Base-by-base conservation (phyloP, 2,113 vertebrate species). In the Felis chaus region DNA sequence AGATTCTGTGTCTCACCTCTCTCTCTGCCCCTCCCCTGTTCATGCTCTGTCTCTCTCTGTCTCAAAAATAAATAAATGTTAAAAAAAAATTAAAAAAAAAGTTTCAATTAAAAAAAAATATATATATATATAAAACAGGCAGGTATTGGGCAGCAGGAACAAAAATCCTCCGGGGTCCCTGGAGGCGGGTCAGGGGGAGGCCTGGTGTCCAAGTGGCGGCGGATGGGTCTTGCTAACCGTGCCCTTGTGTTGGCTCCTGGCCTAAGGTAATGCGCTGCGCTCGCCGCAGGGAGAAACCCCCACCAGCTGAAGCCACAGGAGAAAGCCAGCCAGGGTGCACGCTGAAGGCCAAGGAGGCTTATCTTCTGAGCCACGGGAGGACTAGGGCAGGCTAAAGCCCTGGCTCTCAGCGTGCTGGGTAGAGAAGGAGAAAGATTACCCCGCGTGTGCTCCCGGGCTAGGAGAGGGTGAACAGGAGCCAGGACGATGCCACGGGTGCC, bases 181-280 rank as follows among this genome's bases (percentile, higher is more conserved):
- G 39, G 68, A 1, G 53, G 63, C 0, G 3, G 0, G 25, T 31
- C 16, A 12, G 66, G 25, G 7, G 0, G 1, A 48, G 48, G 48
- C 0, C 41, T 14, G n/a, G 66, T 15, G 63, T 23, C 12, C 1
- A 8, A 27, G 3, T 33, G 11, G 86, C 36, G 19, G 3, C 50
- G 0, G 39, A 0, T 48, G 31, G 68, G 15, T 53, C 4, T 10
- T n/a, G 57, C n/a, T 73, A 66, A 57, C 4, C 7, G 16, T 33
- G 65, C 55, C 79, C 69, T 66, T 66, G 27, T 36, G 36, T 81
- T 33, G 61, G 21, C 81, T 89, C 71, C 2, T 7, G 5, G 50
- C 71, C 82, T 79, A 63, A 53, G 45, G 7, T 5, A 53, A 53
- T 87, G 53, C 80, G 69, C 61, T 8, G 0, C 41, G 15, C 71